Conservation (phyloP, 2,113 vertebrate genomes). For the Oryzias woworae region DNA sequence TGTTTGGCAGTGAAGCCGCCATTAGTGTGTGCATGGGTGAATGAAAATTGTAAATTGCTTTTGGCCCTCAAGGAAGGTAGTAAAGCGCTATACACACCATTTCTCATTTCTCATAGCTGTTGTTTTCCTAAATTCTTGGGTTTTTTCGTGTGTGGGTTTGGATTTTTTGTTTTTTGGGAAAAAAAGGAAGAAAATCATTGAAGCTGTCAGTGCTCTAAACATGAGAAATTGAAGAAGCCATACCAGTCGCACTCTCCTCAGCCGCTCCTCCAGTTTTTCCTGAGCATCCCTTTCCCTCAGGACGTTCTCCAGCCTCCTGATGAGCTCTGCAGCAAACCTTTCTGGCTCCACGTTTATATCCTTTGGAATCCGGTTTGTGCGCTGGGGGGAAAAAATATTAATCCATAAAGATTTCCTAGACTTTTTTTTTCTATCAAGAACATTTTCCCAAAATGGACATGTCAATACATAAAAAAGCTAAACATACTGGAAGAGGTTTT, state of each 20-base stretch:
- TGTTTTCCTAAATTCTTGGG: too few relatives aligned
- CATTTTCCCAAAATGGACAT: slow-evolving; percentile 10
- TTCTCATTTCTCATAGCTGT: too few relatives aligned
- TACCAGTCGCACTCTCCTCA: slow-evolving; percentile 88
- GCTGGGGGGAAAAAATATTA: slow-evolving; percentile 66
- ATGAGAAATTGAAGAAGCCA: neutral
- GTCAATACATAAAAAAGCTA: too few relatives aligned
- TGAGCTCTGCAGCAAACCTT: slow-evolving; percentile 92
- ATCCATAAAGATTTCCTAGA: slow-evolving; percentile 12
- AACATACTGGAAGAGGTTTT: too few relatives aligned
- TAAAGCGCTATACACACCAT: too few relatives aligned
- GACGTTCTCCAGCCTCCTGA: slow-evolving; percentile 88
- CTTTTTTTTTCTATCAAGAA: slow-evolving; percentile 16
- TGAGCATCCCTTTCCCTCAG: slow-evolving; percentile 87
- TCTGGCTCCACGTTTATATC: slow-evolving; percentile 91
- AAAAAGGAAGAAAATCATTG: neutral
- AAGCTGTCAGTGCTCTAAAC: slow-evolving; percentile 10
- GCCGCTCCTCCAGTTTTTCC: slow-evolving; percentile 87
- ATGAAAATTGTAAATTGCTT: too few relatives aligned
- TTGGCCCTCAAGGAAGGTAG: too few relatives aligned
- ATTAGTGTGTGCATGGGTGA: too few relatives aligned
- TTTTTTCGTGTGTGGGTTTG: neutral
- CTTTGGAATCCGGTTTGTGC: slow-evolving; percentile 91
- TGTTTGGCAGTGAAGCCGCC: too few relatives aligned
- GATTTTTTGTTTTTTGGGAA: too few relatives aligned